Conservation (phyloP, 2,797 vertebrate species). For the Microchirus variegatus region DNA sequence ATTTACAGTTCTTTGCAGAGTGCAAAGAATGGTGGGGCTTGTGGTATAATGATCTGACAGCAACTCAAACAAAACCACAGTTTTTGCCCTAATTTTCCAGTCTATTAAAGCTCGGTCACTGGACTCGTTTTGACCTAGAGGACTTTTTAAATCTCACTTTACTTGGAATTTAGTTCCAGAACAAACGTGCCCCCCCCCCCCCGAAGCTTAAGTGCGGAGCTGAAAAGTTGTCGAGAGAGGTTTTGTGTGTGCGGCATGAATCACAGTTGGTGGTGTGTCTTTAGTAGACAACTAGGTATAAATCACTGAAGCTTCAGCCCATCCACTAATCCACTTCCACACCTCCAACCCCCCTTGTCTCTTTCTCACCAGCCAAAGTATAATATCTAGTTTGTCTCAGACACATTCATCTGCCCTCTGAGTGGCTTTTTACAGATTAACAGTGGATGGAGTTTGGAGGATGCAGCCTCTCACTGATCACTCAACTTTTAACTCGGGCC, state of each 20-base stretch:
- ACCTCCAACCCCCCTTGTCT: constrained; percentile 60
- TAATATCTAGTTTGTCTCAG: constrained; percentile 79
- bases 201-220: constrained; percentile 7
- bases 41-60: too few relatives aligned
- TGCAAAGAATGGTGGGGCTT: too few relatives aligned
- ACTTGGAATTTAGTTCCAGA: constrained; percentile 19
- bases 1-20: too few relatives aligned
- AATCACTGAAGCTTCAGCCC: constrained; percentile 77
- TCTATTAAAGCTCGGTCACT: constrained; percentile 2
- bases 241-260: constrained; percentile 59
- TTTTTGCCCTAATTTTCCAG: neutral
- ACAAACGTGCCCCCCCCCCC: constrained; percentile 14
- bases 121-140: neutral
- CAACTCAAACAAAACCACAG: too few relatives aligned
- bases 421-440: constrained; percentile 80
- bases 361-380: constrained; percentile 62
- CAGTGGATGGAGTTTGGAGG: constrained; percentile 62
- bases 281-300: constrained; percentile 67
- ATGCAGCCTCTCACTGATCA: constrained; percentile 60
- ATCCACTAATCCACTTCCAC: constrained; percentile 70
- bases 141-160: neutral
- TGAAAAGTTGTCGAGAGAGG: constrained; percentile 31
- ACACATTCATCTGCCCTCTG: constrained; percentile 78
- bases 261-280: constrained; percentile 71
- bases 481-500: constrained; percentile 73